These are phyloP conservation scores for Scopus umbretta DNA, from an alignment of 2,113 vertebrate genomes.

Conservation along the genomic window DNA sequence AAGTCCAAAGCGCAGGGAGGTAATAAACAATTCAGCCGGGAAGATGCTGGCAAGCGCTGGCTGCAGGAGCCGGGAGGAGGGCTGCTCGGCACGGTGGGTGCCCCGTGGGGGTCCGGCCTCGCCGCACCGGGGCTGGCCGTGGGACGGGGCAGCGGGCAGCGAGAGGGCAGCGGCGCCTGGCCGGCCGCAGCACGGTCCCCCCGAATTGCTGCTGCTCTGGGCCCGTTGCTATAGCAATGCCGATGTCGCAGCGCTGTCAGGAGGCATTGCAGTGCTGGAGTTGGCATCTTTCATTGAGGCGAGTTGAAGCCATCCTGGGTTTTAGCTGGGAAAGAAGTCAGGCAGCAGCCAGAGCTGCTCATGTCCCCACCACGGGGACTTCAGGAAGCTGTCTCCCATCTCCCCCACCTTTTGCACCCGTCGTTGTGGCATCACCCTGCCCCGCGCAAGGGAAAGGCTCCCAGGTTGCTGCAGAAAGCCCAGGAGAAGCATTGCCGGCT, in stretches of 20 bases:
- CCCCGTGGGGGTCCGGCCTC: fast-evolving
- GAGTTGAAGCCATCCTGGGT: not conserved
- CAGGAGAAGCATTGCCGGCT: not conserved
- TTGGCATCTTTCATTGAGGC: not conserved
- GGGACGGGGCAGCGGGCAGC: not conserved
- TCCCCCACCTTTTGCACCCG: not conserved
- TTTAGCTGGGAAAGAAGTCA: not conserved
- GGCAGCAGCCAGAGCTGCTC: not conserved
- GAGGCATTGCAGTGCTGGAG: not conserved
- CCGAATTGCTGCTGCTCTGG: not conserved
- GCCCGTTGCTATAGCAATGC: not conserved
- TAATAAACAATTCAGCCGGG: not conserved
- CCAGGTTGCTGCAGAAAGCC: not conserved
- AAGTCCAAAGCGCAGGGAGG: not conserved
- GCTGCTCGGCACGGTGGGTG: not conserved
- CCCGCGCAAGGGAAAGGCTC: not conserved
- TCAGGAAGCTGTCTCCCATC: not conserved
- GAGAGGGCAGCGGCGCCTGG: fast-evolving
- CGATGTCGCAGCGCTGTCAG: not conserved
- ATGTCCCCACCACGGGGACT: fast-evolving
- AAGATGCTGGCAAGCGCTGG: not conserved
- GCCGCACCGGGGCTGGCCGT: fast-evolving
- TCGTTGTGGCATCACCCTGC: not conserved
- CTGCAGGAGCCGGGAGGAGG: not conserved
- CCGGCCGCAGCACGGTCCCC: fast-evolving